Base-by-base conservation (phyloP, 2,113 vertebrate species). In the Chaetodon trifascialis region DNA sequence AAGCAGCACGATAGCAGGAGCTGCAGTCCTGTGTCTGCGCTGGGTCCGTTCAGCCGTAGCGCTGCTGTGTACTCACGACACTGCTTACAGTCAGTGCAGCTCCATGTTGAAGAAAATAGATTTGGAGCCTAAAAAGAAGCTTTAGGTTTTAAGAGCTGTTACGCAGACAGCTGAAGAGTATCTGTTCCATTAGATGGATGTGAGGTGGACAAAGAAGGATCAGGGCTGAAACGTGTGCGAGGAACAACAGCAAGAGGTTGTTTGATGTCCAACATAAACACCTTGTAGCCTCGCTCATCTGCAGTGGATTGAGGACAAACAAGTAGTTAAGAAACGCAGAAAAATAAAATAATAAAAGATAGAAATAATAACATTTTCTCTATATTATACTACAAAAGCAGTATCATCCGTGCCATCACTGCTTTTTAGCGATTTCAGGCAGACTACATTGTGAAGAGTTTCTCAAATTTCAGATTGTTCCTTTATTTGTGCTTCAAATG, bases 1-100 rank as follows among this genome's bases (percentile, higher is more conserved):
- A 54, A 76, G 36, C 40, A 77, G 38, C 77, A 46, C 55, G 67
- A 21, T 14, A 69, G 72, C 66, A 74, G 72, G 60, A 63, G 69
- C 74, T 74, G 56, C 40, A 63, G 66, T 40, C 19, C 25, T 5
- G 1, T 11, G 23, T 21, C 23, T 56, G 6, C 36, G 11, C 17
- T 40, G n/a, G 23, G 21, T 65, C 42, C 47, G 49, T 40, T 71
- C 21, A 7, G 38, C 25, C 49, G 46, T 23, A 34, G 17, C 4
- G 36, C 34, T 70, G 47, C 66, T n/a, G 3, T 60, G 16, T 7
- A 21, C 36, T 44, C 47, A 34, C 10, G 62, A 67, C 54, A 42
- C 9, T 63, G 54, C 23, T 66, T 19, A 47, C 38, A 73, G 30
- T 62, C 7, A 59, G 10, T 68, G 14, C n/a, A 46, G 51, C 49